Conservation (phyloP, 2,113 vertebrate genomes). For the Phasianus colchicus region DNA sequence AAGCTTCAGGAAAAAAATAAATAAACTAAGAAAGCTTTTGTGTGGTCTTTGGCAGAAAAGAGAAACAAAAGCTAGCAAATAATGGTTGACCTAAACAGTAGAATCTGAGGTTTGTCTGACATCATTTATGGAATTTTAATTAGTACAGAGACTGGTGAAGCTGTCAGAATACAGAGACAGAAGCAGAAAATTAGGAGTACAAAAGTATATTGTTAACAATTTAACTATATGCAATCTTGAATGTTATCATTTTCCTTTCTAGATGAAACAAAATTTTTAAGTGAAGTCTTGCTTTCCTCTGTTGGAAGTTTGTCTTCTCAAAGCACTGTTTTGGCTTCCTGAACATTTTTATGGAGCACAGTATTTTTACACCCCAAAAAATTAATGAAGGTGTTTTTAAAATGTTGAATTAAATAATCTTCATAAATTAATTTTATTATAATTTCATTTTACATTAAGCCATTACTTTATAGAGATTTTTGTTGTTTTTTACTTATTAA, state of each 20-base stretch:
- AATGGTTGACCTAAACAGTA: slow-evolving; percentile 36
- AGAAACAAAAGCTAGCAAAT: slow-evolving; percentile 28
- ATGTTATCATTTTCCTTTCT: background rate
- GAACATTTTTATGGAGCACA: background rate
- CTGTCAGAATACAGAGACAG: background rate
- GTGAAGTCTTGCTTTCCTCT: background rate
- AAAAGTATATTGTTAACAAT: background rate
- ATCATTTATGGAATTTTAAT: slow-evolving; percentile 43
- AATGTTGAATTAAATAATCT: background rate
- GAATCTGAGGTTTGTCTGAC: slow-evolving; percentile 28
- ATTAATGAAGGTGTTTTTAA: fast-evolving
- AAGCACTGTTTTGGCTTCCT: background rate
- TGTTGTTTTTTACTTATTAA: background rate
- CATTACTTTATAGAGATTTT: background rate
- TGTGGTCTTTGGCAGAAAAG: slow-evolving; percentile 14
- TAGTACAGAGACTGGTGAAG: slow-evolving; percentile 1
- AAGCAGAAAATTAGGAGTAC: background rate
- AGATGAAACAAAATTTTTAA: background rate
- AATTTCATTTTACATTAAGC: background rate
- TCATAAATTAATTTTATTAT: background rate
- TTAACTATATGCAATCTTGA: background rate
- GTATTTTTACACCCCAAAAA: background rate
- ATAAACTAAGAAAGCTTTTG: background rate
- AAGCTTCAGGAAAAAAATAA: background rate
- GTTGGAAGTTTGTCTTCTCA: background rate